A percentile compares a stretch with the other conserved stretches of the same genome.
These are phyloP conservation scores for Ariolimax columbianus DNA, from an alignment of 2,888 invertebrate species.

Conservation along the genomic window DNA sequence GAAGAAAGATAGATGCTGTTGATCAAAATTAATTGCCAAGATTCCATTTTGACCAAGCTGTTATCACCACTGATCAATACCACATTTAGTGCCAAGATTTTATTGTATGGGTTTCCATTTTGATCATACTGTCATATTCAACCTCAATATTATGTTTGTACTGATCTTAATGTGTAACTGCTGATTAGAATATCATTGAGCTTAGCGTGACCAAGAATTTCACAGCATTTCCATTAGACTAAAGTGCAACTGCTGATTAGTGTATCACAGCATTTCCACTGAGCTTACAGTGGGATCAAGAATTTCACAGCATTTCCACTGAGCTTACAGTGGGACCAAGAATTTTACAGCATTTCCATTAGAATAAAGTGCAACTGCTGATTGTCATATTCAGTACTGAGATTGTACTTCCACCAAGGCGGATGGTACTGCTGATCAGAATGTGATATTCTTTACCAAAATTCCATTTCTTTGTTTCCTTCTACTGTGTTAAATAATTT, in stretches of 20 bases:
- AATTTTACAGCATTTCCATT: neutral
- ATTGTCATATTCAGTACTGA: neutral
- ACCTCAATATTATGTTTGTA: neutral
- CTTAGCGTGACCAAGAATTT: no score
- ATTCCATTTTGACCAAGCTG: neutral
- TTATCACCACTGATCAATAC: neutral
- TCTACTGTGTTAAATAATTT: neutral
- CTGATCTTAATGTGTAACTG: no score
- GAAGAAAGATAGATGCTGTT: no score
- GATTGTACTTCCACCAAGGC: neutral
- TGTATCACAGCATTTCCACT: neutral
- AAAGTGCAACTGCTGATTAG: constrained; percentile 24
- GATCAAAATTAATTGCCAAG: neutral
- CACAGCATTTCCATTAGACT: no score
- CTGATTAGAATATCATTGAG: neutral
- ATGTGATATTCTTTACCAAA: neutral
- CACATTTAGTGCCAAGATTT: neutral
- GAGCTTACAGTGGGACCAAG: no score
- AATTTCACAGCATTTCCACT: no score
- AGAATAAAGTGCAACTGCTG: neutral
- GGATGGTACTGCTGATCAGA: constrained; percentile 2
- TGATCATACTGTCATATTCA: neutral
- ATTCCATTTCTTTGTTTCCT: constrained; percentile 17
- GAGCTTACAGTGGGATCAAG: no score
- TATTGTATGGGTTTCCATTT: neutral